A percentile compares a stretch with the other conserved stretches of the same genome.
Conservation (phyloP, 2,797 vertebrate genomes). For the Pitangus sulphuratus region DNA sequence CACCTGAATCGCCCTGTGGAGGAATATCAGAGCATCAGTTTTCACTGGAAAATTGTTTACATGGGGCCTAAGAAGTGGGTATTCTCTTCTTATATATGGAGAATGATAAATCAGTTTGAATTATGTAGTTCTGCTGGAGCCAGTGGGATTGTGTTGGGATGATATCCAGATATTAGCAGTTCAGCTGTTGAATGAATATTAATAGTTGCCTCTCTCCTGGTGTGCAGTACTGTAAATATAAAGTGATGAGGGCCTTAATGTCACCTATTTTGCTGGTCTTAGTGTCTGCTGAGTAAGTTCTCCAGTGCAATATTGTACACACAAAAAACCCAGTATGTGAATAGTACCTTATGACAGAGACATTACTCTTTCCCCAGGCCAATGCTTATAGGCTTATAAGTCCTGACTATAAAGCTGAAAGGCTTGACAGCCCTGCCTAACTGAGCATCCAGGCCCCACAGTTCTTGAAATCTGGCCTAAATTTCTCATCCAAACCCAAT, state of each 20-base stretch:
- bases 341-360: neutral
- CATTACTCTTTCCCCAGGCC: neutral
- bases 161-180: neutral
- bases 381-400: neutral
- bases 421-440: neutral
- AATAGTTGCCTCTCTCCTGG: neutral
- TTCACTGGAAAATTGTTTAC: neutral
- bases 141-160: neutral
- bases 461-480: neutral
- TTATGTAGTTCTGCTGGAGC: neutral
- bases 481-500: neutral
- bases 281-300: neutral
- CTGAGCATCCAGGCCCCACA: neutral
- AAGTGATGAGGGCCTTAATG: neutral
- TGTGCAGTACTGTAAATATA: neutral
- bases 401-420: neutral
- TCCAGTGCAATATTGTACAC: neutral
- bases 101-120: neutral
- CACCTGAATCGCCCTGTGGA: neutral
- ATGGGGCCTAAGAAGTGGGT: accelerated
- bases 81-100: neutral
- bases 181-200: neutral
- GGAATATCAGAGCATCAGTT: neutral
- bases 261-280: neutral
- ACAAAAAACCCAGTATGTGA: accelerated